Conservation (phyloP, 2,113 vertebrate species). For the Struthidea cinerea region DNA sequence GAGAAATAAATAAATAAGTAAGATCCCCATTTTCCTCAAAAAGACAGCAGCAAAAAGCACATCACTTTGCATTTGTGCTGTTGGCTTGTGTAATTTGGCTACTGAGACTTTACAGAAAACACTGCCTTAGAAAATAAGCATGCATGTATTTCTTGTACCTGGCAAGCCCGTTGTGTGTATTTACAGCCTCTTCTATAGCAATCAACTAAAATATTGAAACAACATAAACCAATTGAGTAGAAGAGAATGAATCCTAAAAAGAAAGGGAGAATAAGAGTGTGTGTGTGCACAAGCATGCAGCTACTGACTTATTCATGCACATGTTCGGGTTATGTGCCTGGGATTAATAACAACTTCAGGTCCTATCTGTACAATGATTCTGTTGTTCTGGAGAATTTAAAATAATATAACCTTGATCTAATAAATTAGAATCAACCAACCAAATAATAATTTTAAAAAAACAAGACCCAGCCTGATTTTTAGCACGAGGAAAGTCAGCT, state of each 20-base stretch:
- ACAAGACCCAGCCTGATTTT: background rate
- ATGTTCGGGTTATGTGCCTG: background rate
- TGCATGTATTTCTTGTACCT: background rate
- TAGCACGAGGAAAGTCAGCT: background rate
- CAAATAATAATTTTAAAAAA: background rate
- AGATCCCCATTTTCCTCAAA: background rate
- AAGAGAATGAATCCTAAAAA: background rate
- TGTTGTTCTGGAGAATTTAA: background rate
- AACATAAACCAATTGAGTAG: background rate
- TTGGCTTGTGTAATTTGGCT: background rate
- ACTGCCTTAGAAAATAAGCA: background rate
- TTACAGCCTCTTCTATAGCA: background rate
- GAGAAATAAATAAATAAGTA: background rate
- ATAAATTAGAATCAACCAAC: background rate
- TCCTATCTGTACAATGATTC: background rate
- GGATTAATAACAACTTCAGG: background rate
- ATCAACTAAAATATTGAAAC: conserved; percentile 49
- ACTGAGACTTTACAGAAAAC: background rate
- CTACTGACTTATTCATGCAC: background rate
- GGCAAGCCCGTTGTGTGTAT: background rate
- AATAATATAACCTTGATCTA: background rate
- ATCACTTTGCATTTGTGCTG: background rate
- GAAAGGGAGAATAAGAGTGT: background rate
- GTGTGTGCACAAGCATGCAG: background rate
- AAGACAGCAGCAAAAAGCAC: conserved; percentile 5